Conservation (phyloP, 2,888 invertebrate species). For the Apomyelois bistriatella region DNA sequence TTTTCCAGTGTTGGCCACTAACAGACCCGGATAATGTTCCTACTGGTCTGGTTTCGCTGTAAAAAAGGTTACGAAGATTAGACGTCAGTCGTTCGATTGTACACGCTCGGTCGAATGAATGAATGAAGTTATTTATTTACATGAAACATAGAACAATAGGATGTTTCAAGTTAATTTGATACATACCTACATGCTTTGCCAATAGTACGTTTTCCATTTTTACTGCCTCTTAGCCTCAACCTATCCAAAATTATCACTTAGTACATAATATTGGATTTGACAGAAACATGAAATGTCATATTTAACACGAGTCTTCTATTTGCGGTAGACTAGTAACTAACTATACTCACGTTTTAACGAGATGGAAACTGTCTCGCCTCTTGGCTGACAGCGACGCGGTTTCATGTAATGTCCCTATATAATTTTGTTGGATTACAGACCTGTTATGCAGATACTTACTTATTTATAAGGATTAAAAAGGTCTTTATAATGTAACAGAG, state of each 20-base stretch:
- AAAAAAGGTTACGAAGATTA: no score
- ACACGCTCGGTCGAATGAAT: no score
- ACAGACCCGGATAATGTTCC: no score
- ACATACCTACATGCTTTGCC: no score
- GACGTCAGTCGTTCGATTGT: no score
- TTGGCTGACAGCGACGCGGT: neutral
- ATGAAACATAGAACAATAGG: no score
- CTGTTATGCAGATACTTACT: neutral
- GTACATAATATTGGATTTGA: neutral
- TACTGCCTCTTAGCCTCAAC: neutral
- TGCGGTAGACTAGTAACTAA: neutral
- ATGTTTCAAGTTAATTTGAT: no score
- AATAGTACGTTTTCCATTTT: no score
- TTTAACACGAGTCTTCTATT: neutral
- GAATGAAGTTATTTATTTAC: no score
- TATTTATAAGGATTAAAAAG: neutral
- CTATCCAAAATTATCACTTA: neutral
- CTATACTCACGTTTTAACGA: neutral
- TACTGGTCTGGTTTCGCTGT: no score
- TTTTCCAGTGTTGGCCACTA: no score
- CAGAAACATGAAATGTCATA: neutral
- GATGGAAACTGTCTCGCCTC: slow-evolving; percentile 4
- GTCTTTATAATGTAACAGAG: neutral
- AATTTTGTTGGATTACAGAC: neutral
- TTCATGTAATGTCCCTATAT: neutral